Percentiles rank a stretch among this genome's conserved stretches.
These are phyloP conservation scores for Pristionchus japonicus DNA, from an alignment of 2,888 invertebrate genomes.

Conservation along the genomic window DNA sequence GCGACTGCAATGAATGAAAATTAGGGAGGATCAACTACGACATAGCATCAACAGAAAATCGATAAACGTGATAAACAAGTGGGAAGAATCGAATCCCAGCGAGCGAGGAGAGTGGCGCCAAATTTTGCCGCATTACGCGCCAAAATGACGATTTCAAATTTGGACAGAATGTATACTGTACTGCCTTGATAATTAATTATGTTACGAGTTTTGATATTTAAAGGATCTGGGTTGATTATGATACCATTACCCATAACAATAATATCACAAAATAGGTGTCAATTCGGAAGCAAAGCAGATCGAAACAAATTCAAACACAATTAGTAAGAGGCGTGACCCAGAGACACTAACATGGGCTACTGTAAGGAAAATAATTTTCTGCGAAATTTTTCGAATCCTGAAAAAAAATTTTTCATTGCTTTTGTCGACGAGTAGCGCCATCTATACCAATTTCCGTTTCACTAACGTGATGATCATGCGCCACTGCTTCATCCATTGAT, in stretches of 20 bases:
- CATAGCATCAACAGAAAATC: neutral
- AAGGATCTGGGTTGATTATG: neutral
- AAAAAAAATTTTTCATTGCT: neutral
- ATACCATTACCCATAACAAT: neutral
- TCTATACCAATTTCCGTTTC: neutral
- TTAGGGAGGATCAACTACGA: neutral
- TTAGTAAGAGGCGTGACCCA: neutral
- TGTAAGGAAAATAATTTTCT: neutral
- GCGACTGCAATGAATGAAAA: neutral
- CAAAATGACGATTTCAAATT: neutral
- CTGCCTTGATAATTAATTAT: neutral
- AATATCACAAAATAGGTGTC: neutral
- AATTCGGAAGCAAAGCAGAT: too few relatives aligned
- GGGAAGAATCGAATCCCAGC: neutral
- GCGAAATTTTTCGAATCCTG: neutral
- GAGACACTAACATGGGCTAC: neutral
- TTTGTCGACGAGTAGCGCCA: neutral
- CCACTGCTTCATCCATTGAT: neutral
- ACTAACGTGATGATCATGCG: neutral
- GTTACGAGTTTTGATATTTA: neutral
- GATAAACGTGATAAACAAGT: neutral
- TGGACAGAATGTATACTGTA: neutral
- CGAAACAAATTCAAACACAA: neutral
- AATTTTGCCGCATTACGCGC: conserved; percentile 43
- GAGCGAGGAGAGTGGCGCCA: conserved; percentile 1